A percentile compares a stretch with the other conserved stretches of the same genome.
These are phyloP conservation scores for Argya squamiceps DNA, from an alignment of 2,797 vertebrate genomes.

Conservation along the genomic window DNA sequence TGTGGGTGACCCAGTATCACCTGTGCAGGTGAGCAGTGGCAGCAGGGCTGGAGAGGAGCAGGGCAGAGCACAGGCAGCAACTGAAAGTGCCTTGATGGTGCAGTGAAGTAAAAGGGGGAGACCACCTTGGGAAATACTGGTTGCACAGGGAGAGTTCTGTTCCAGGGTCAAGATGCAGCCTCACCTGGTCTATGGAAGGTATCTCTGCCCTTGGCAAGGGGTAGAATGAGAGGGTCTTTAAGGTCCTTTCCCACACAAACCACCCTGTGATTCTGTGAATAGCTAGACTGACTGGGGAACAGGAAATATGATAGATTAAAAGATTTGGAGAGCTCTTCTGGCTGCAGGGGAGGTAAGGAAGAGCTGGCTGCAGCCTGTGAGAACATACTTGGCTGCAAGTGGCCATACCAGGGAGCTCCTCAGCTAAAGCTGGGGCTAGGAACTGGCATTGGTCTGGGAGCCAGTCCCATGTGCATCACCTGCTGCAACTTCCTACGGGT, in stretches of 20 bases:
- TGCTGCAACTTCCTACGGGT: accelerated
- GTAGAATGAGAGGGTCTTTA: not conserved
- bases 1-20: not conserved
- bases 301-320: not conserved
- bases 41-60: not conserved
- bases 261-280: not conserved
- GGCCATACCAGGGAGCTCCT: not conserved
- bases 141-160: not conserved
- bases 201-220: not conserved
- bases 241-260: not conserved
- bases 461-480: not conserved
- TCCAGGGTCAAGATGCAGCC: not conserved
- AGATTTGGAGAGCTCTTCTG: not conserved
- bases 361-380: not conserved
- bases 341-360: not conserved
- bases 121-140: not conserved
- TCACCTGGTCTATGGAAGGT: not conserved
- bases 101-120: not conserved
- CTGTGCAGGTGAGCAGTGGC: not conserved
- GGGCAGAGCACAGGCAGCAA: not conserved
- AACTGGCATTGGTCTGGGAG: not conserved
- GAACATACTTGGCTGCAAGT: not conserved
- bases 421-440: not conserved
- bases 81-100: accelerated
- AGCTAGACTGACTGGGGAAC: not conserved